A percentile compares a stretch with the other conserved stretches of the same genome.
Conservation (phyloP, 2,113 vertebrate genomes). For the Triplophysa siluroides region DNA sequence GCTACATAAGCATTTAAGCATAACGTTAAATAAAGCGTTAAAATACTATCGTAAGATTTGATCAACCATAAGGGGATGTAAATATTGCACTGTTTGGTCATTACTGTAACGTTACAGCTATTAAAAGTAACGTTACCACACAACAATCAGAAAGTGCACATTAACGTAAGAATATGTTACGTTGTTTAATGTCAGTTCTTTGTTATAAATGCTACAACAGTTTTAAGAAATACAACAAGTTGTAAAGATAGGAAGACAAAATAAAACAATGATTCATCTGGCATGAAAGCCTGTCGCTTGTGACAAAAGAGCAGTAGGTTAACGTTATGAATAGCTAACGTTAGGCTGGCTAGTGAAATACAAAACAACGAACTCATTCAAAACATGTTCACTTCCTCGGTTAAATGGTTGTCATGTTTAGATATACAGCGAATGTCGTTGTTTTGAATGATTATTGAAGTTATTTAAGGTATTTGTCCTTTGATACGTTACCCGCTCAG, state of each 20-base stretch:
- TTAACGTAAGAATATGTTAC: no score
- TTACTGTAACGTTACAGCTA: no score
- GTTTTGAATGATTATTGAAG: not conserved
- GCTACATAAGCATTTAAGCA: no score
- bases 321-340: not conserved
- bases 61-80: not conserved
- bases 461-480: not conserved
- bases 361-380: not conserved
- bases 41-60: not conserved
- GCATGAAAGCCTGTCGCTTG: not conserved
- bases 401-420: not conserved
- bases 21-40: not conserved
- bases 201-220: no score
- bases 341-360: not conserved
- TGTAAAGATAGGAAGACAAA: no score
- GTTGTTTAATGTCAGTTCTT: no score
- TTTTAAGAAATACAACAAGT: no score
- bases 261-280: not conserved
- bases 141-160: no score
- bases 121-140: no score
- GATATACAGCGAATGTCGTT: not conserved
- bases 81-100: not conserved
- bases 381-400: not conserved
- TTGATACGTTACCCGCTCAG: conserved; percentile 66
- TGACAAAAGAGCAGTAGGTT: not conserved